phyloP scores from a whole-genome alignment of 2,797 vertebrate species.

The Eulemur mongoz region DNA sequence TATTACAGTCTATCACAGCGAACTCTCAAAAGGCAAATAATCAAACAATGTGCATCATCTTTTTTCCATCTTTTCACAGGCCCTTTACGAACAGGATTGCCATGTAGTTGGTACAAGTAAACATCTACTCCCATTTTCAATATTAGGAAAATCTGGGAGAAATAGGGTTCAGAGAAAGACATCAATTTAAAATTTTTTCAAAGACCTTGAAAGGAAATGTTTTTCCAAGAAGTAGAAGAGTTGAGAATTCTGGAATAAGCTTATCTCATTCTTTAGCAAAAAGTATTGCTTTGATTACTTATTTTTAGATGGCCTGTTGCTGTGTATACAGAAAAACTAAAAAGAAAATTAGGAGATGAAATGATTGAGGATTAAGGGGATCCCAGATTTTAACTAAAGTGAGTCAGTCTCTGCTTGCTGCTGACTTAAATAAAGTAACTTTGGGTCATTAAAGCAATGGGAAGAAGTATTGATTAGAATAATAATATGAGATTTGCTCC shows the following conservation, averaged over 20 bases:
- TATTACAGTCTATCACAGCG: background rate
- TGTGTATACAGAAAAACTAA: background rate
- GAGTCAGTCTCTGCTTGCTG: background rate
- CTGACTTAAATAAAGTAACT: background rate
- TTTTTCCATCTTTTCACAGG: background rate
- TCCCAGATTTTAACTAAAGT: background rate
- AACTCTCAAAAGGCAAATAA: slow-evolving; percentile 1
- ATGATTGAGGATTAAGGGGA: background rate
- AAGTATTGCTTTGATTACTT: background rate
- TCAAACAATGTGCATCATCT: background rate
- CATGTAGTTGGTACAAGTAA: background rate
- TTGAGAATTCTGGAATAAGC: background rate
- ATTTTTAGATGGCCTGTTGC: background rate
- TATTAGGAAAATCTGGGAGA: background rate
- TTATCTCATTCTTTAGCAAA: background rate
- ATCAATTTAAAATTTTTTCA: background rate
- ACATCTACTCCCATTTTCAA: background rate
- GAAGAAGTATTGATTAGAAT: background rate
- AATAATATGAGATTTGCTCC: background rate
- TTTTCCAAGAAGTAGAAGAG: background rate
- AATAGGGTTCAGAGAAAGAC: background rate
- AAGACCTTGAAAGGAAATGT: background rate
- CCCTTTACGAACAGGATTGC: background rate
- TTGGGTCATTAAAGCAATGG: background rate
- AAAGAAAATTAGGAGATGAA: background rate